Percentiles rank a stretch among this genome's conserved stretches.
These are phyloP conservation scores for Caenorhabditis becei DNA, from an alignment of 2,888 invertebrate species.

Conservation along the genomic window DNA sequence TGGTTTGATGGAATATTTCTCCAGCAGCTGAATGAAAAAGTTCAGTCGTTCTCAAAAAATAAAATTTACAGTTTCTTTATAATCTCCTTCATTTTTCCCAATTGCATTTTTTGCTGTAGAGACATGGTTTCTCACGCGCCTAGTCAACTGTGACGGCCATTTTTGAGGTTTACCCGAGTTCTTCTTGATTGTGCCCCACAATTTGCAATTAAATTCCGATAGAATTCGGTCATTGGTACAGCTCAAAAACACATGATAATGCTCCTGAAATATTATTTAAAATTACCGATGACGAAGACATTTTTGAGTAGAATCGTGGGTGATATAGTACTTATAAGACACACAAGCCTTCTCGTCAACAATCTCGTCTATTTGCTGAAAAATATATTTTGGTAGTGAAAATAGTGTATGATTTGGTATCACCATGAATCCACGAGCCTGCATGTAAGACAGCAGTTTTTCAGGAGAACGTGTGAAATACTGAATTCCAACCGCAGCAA, in stretches of 20 bases:
- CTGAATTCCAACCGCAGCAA: neutral
- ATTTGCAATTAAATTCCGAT: constrained; percentile 38
- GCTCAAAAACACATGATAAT: constrained; percentile 15
- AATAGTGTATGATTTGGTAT: neutral
- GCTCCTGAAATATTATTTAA: neutral
- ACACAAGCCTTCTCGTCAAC: constrained; percentile 32
- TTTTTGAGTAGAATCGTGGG: constrained; percentile 47
- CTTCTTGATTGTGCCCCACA: constrained; percentile 30
- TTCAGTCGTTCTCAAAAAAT: neutral
- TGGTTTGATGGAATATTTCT: constrained; percentile 31
- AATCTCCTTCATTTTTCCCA: constrained; percentile 7
- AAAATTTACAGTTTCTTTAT: constrained; percentile 32
- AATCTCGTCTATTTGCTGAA: constrained; percentile 52
- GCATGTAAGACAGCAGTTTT: constrained; percentile 34
- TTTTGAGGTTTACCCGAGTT: constrained; percentile 17
- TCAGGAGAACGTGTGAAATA: constrained; percentile 9
- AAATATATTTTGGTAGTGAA: neutral
- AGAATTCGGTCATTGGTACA: constrained; percentile 26
- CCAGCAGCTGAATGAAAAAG: constrained; percentile 18
- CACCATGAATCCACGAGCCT: constrained; percentile 49
- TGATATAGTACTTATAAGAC: constrained; percentile 41
- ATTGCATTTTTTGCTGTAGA: constrained; percentile 21
- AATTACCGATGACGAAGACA: constrained; percentile 36
- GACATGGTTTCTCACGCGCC: constrained; percentile 36
- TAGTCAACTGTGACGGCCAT: constrained; percentile 24